Base-by-base conservation (phyloP, 2,113 vertebrate species). In the Seriola rivoliana region DNA sequence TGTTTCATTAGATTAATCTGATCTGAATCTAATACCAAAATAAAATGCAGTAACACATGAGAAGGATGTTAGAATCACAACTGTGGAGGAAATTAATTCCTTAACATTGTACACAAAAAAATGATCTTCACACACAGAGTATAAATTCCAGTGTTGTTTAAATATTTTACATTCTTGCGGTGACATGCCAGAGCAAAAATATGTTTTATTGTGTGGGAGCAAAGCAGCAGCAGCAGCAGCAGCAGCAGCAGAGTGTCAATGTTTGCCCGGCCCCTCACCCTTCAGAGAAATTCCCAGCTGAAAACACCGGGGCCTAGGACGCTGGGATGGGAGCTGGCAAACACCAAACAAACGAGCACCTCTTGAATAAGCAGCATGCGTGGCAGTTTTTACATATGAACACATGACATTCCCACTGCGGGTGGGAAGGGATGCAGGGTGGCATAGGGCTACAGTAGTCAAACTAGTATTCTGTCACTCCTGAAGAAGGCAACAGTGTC, bases 201-300 rank as follows among this genome's bases (percentile, higher is more conserved):
- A 81, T 74, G 67, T 85, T 85, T 89, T 86, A 78, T 50, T 85
- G 81, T 59, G 40, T 44, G 1, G 48, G 50, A 74, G 85, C 71
- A 70, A 58, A 71, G 82, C 71, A 79, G 80, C 38, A 70, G 74
- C 63, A 65, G 82, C 62, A 67, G 74, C 60, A 67, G 82, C 71
- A 79, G 80, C 38, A 70, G 74, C 58, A 65, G 82, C 62, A 67
- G 71, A 72, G 70, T 88, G 86, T 81, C 89, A 89, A 85, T 90
- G 86, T 91, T 89, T 88, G 74, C 71, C 88, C 84, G 81, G 86
- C 76, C 85, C 80, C 82, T 91, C 67, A 90, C 85, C 88, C 87
- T 88, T 79, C 76, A n/a, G 75, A 90, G 86, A 92, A 29, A 92
- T 88, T 92, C 89, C 86, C 88, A 74, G 34, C 85, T 92, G 89